Base-by-base conservation (phyloP, 2,888 invertebrate species). In the Lasioglossum morio region DNA sequence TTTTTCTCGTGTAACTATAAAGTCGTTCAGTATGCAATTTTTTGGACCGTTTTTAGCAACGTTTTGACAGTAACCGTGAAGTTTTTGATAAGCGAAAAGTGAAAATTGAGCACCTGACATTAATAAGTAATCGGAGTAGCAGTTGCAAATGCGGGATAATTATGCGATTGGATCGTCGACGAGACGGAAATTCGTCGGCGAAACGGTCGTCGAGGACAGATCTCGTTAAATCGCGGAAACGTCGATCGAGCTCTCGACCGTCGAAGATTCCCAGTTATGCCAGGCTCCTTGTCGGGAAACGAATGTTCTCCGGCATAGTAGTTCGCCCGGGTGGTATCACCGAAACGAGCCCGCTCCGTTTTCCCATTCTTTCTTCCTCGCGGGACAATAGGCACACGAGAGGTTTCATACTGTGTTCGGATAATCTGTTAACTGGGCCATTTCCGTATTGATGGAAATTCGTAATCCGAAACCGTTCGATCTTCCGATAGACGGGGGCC, bases 211-310 rank as follows among this genome's bases (percentile, higher is more conserved):
- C 37, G 69, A 23, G 46, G 34, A 23, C 66, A 66, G 69, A 37
- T 69, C 69, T 69, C 37, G 69, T 69, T 69, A 69, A 69, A 69
- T 23, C 72, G 72, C 48, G 72, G 72, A 48, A 48, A 73, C 27
- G 46, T 34, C 69, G 34, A 69, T 69, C 10, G 69, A 69, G 69
- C 37, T 69, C 23, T 19, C 69, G 63, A 12, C 1, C 63, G 30
- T 37, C 69, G 69, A 69, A 37, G 69, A 23, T 69, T 23, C 69
- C 69, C 23, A 12, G 69, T 37, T 37, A 34, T 37, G 37, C 37
- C 69, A 37, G 69, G 23, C 23, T 48, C 48, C 48, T 48, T 48
- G 48, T 48, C 48, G 19, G 2, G 23, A 23, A 48, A 48, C 48
- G 48, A 48, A 48, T 48, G 48, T 48, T 48, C 48, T 23, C 23